These are phyloP conservation scores for Pipra filicauda DNA, from an alignment of 2,113 vertebrate species.

Conservation along the genomic window DNA sequence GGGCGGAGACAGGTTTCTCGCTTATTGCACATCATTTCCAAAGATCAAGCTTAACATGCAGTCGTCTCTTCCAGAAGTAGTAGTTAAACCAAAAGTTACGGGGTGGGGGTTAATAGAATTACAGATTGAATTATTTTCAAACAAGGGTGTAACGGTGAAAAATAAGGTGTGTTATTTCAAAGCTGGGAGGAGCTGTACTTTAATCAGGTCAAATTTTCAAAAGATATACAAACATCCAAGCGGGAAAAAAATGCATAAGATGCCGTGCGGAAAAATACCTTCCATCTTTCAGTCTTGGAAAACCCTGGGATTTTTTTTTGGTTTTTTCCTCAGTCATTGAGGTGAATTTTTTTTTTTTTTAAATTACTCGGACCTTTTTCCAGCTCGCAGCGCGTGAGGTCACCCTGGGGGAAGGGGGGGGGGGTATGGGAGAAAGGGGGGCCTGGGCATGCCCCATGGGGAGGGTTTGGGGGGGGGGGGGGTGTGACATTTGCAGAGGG, in stretches of 20 bases:
- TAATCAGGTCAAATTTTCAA: not conserved
- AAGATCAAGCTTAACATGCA: slow-evolving; percentile 19
- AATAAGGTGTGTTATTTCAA: not conserved
- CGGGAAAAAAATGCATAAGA: accelerated
- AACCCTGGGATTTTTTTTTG: not conserved
- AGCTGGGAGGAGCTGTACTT: not conserved
- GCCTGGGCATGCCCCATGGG: not conserved
- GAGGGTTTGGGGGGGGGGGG: not conserved
- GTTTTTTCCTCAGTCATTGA: not conserved
- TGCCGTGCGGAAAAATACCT: not conserved
- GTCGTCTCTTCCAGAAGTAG: not conserved
- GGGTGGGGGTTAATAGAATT: not conserved
- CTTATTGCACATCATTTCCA: not conserved
- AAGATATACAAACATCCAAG: not conserved
- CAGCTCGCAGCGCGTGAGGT: not conserved
- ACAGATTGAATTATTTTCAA: not conserved
- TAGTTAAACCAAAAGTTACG: not conserved
- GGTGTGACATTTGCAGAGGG: not conserved
- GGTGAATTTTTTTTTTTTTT: not conserved
- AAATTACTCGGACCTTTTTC: not conserved
- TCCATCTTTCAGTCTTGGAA: not conserved
- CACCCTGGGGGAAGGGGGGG: not conserved
- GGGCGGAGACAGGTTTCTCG: slow-evolving; percentile 36
- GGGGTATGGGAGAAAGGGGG: too few species aligned
- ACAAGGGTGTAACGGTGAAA: not conserved